phyloP scores from a whole-genome alignment of 23 tunicate species.

The Halocynthia roretzi region DNA sequence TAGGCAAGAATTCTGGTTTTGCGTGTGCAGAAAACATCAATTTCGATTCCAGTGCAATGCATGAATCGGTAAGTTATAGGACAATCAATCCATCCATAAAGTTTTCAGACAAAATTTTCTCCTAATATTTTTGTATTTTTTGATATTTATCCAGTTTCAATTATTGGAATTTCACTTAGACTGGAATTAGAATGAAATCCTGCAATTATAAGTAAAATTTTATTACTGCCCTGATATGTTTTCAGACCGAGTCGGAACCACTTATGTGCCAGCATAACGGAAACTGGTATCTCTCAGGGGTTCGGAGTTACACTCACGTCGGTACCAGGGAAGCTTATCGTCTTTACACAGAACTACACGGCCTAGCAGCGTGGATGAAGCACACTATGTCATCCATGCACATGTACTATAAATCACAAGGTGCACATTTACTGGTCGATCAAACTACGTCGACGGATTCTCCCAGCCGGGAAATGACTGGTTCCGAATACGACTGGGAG shows the following conservation, averaged over 20 bases:
- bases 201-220: no score
- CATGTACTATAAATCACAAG: slow-evolving; percentile 20
- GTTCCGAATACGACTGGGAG: no score
- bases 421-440: not conserved
- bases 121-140: not conserved
- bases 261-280: slow-evolving; percentile 32
- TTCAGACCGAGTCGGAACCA: slow-evolving; percentile 44
- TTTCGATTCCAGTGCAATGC: slow-evolving; percentile 3
- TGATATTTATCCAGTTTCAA: no score
- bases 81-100: no score
- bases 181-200: no score
- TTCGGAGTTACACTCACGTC: slow-evolving; percentile 46
- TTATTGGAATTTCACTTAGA: no score
- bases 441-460: no score
- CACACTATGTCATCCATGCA: slow-evolving; percentile 4
- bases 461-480: no score
- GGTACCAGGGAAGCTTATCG: slow-evolving; percentile 28
- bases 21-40: slow-evolving; percentile 29
- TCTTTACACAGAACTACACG: slow-evolving; percentile 39
- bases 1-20: slow-evolving; percentile 10
- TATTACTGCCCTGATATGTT: not conserved
- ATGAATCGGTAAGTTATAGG: slow-evolving; percentile 25
- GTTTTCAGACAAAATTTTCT: not conserved
- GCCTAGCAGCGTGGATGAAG: slow-evolving; percentile 17
- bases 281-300: slow-evolving; percentile 44